Evolutionary conservation across 2,888 invertebrate species (phyloP), one percentile per base, ranked within the genome.

Genomic region (Stegophylla sp.): DNA sequence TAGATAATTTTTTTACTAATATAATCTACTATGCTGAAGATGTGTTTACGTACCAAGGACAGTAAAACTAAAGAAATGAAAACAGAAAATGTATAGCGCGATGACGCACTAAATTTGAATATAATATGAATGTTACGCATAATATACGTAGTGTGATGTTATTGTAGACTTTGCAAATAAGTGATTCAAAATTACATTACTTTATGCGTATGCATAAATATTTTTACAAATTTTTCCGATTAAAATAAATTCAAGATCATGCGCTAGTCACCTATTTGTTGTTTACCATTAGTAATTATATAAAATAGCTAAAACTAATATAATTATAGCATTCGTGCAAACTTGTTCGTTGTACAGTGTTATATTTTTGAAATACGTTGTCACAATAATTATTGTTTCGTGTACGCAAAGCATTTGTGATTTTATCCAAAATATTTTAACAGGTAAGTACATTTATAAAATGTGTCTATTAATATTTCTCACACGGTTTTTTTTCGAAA

Each of bases 201-300:
- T 48, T 43, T 75, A 84, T 84, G 13, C 85, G 88, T 89, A 88
- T 88, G 86, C 87, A 88, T 86, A 85, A 85, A n/a, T n/a, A n/a
- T 73, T 82, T 83, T 56, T 45, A 71, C 67, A 67, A 69, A 48
- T 45, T 76, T 72, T 67, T 51, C 9, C 20, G 64, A 34, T 75
- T 17, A 43, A 67, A 72, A 81, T 82, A 77, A 61, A 81, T 81
- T 82, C 69, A 73, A 74, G 43, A 51, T 48, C 81, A 81, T 41
- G 66, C n/a, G 20, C 71, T 20, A 41, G 41, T 13, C n/a, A n/a
- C 23, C n/a, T 17, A 28, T 48, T 41, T 41, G 41, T 53, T 71
- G 23, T 63, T 75, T 34, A n/a, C 48, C 20, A 34, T 41, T 17
- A 72, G 3, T 5, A 23, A 4, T 61, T 1, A 20, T 74, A 74